phyloP scores from a whole-genome alignment of 2,113 vertebrate species.

The Mastomys coucha region DNA sequence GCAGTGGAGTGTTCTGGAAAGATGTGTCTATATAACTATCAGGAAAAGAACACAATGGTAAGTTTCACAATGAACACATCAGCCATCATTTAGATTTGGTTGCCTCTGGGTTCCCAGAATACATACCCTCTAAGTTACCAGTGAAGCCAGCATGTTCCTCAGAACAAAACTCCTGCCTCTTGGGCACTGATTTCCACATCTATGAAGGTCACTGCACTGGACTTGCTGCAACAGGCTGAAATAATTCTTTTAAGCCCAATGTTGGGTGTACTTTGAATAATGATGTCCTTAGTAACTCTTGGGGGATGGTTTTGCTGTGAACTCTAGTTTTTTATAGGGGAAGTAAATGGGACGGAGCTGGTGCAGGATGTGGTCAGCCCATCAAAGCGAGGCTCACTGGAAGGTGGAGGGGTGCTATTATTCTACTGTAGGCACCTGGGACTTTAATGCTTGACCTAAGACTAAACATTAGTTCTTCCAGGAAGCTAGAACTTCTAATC shows the following conservation, averaged over 20 bases:
- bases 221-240: not conserved
- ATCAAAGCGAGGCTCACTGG: not conserved
- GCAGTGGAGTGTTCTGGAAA: not conserved
- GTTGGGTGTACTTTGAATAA: not conserved
- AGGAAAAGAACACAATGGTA: not conserved
- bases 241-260: not conserved
- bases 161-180: not conserved
- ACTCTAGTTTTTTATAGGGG: not conserved
- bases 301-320: not conserved
- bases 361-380: not conserved
- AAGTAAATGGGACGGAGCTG: not conserved
- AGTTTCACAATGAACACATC: not conserved
- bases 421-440: not conserved
- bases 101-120: not conserved
- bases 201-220: not conserved
- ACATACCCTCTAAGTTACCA: not conserved
- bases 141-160: not conserved
- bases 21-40: not conserved
- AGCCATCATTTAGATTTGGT: not conserved
- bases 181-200: not conserved
- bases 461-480: not conserved
- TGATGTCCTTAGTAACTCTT: not conserved
- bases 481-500: not conserved
- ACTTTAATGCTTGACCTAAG: not conserved
- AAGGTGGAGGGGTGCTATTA: not conserved